These are phyloP conservation scores for Myioborus miniatus DNA, from an alignment of 2,797 vertebrate species.

Conservation along the genomic window DNA sequence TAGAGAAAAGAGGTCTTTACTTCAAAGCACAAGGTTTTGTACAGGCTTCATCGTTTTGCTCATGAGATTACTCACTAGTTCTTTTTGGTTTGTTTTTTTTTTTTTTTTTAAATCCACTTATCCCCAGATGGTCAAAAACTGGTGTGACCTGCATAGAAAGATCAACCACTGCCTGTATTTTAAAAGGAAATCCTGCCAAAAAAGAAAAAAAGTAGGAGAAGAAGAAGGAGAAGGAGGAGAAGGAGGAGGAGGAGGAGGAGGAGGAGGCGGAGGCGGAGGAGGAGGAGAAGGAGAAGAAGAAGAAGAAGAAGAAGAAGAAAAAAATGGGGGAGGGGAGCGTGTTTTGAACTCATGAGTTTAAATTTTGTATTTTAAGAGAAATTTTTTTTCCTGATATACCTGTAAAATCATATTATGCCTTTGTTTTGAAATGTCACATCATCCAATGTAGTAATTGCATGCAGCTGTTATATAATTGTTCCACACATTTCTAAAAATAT, in stretches of 20 bases:
- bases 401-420: not conserved
- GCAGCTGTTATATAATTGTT: slow-evolving; percentile 3
- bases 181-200: not conserved
- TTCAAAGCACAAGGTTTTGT: not conserved
- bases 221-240: too few relatives aligned
- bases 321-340: too few relatives aligned
- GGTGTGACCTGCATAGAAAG: not conserved
- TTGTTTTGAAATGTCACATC: slow-evolving; percentile 9
- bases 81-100: too few relatives aligned
- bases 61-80: not conserved
- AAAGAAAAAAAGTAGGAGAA: too few relatives aligned
- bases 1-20: not conserved
- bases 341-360: not conserved
- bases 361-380: not conserved
- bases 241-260: too few relatives aligned
- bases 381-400: not conserved
- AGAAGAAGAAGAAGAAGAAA: too few relatives aligned
- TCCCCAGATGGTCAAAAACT: not conserved
- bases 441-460: not conserved
- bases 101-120: not conserved
- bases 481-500: not conserved
- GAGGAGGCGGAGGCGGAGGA: too few relatives aligned
- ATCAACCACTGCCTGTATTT: not conserved
- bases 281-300: too few relatives aligned
- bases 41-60: not conserved